Evolutionary conservation across 2,797 vertebrate species (phyloP).

Genomic region (Hozukius guyotensis): DNA sequence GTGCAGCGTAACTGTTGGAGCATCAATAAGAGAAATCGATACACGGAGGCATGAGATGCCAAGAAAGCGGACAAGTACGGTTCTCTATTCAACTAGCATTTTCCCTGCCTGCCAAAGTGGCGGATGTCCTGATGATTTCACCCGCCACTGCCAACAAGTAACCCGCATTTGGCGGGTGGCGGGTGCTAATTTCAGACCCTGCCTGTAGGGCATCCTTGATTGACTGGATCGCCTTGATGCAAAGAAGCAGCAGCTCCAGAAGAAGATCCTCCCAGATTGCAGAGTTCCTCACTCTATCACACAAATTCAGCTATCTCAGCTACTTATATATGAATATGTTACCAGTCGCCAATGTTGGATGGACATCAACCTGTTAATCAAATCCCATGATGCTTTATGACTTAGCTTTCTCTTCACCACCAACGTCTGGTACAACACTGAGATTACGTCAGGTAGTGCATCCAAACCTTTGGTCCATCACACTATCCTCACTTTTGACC

Average conservation of each 20-base stretch:
- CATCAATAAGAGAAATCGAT: too few relatives aligned
- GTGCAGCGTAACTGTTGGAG: too few relatives aligned
- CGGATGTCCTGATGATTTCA: too few relatives aligned
- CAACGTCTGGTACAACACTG: not conserved
- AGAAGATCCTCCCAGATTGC: not conserved
- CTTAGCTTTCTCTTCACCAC: not conserved
- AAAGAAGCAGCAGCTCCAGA: not conserved
- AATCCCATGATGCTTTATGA: not conserved
- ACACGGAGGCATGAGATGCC: too few relatives aligned
- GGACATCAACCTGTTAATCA: not conserved
- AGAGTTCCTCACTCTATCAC: not conserved
- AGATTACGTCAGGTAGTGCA: not conserved
- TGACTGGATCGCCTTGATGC: not conserved
- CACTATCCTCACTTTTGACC: not conserved
- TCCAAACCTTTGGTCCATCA: not conserved
- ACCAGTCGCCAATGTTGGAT: not conserved
- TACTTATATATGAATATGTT: not conserved
- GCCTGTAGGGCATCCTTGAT: not conserved
- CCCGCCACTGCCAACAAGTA: too few relatives aligned
- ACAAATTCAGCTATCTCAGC: not conserved
- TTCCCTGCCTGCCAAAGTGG: too few relatives aligned
- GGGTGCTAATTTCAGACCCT: too few relatives aligned
- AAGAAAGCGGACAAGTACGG: too few relatives aligned
- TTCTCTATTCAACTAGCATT: too few relatives aligned
- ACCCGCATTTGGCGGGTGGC: too few relatives aligned